Evolutionary conservation across 2,888 invertebrate genomes (phyloP).

Genomic region (Tetragonisca angustula): DNA sequence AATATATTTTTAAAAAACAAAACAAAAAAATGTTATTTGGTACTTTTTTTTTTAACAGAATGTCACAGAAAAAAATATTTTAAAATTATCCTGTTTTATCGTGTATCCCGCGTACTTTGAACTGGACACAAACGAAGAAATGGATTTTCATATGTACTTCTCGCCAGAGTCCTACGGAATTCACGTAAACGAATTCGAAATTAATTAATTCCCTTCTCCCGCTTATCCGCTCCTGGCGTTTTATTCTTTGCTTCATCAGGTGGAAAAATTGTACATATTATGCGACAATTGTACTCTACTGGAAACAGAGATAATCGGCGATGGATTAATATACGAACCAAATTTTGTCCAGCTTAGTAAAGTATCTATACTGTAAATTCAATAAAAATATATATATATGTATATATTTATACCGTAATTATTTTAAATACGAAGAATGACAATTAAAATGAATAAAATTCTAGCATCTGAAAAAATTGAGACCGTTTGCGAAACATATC

Average conservation of each 20-base stretch:
- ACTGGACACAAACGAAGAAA: constrained; percentile 78
- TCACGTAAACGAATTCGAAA: constrained; percentile 67
- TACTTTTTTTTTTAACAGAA: constrained; percentile 63
- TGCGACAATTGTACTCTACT: constrained; percentile 83
- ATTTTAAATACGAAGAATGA: not conserved
- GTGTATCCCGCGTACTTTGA: constrained; percentile 83
- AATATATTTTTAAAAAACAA: not conserved
- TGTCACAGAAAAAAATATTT: constrained; percentile 73
- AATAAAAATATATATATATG: not conserved
- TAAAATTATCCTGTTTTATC: constrained; percentile 79
- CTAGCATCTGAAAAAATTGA: constrained; percentile 29
- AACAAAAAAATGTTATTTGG: not conserved
- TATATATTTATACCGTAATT: not conserved
- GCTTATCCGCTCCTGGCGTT: not conserved
- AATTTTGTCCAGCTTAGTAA: constrained; percentile 65
- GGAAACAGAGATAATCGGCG: constrained; percentile 83
- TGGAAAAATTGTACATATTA: constrained; percentile 82
- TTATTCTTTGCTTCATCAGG: constrained; percentile 61
- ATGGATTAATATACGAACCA: constrained; percentile 82
- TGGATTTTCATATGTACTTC: constrained; percentile 81
- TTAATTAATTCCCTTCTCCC: not conserved
- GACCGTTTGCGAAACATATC: not conserved
- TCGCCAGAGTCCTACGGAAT: constrained; percentile 80
- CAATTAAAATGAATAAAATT: constrained; percentile 8
- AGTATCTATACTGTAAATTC: constrained; percentile 52